phyloP scores from a whole-genome alignment of 2,797 vertebrate species.

The Iguana delicatissima region DNA sequence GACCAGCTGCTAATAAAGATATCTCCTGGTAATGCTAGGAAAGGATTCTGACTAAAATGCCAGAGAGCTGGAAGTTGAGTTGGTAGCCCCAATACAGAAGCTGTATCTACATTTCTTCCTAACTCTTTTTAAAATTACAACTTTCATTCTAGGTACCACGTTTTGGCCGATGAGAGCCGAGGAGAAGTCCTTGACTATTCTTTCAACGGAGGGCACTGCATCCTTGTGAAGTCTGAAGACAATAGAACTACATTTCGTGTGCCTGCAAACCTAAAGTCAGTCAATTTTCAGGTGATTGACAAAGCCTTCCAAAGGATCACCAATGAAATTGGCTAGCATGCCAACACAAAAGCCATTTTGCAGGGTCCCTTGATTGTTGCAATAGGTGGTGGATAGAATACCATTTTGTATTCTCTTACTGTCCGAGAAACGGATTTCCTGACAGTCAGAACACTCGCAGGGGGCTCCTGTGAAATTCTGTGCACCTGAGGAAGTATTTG shows the following conservation, averaged over 20 bases:
- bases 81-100: no score
- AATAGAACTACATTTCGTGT: constrained; percentile 81
- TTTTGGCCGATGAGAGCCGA: constrained; percentile 80
- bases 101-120: neutral
- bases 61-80: no score
- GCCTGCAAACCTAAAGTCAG: constrained; percentile 84
- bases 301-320: neutral
- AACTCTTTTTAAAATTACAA: constrained; percentile 15
- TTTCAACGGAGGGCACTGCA: constrained; percentile 84
- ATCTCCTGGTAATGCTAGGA: no score
- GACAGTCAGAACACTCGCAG: no score
- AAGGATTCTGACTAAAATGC: no score
- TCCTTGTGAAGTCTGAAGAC: constrained; percentile 70
- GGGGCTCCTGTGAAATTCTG: no score
- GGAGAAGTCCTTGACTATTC: constrained; percentile 85
- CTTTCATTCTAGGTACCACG: constrained; percentile 83
- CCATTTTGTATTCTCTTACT: no score
- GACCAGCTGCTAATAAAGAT: no score
- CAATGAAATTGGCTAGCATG: neutral
- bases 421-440: no score
- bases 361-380: neutral
- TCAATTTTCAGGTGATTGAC: constrained; percentile 83
- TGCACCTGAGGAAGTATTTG: no score
- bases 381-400: neutral
- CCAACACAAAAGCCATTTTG: neutral